These are phyloP conservation scores for Oryzias celebensis DNA, from an alignment of 2,113 vertebrate genomes.

Conservation along the genomic window DNA sequence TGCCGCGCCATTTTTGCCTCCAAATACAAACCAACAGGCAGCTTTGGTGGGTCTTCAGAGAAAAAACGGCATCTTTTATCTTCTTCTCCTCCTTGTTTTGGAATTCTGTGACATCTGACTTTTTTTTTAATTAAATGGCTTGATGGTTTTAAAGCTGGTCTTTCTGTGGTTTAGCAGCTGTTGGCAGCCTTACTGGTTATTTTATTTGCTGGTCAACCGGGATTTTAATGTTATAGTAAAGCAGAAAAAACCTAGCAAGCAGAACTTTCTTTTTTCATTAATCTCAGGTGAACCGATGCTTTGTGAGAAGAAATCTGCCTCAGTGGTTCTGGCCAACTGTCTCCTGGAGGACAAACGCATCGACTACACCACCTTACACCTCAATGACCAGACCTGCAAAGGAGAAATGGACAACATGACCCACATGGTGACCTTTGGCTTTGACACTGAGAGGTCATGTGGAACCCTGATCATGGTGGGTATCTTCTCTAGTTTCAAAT, in stretches of 20 bases:
- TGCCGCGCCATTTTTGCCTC: conserved; percentile 35
- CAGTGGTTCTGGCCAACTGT: conserved; percentile 24
- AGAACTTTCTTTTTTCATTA: neutral
- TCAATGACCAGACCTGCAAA: conserved; percentile 28
- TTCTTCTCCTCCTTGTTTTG: too few relatives aligned
- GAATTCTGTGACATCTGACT: too few relatives aligned
- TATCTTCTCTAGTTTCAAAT: neutral
- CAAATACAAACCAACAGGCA: conserved; percentile 9
- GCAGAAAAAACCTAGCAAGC: neutral
- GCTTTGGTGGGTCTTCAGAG: conserved; percentile 12
- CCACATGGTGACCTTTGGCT: conserved; percentile 38
- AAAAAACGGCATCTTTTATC: neutral
- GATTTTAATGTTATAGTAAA: neutral
- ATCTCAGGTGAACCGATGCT: conserved; percentile 20
- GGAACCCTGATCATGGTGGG: conserved; percentile 26
- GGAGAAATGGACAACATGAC: conserved; percentile 12
- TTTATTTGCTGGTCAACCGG: too few relatives aligned
- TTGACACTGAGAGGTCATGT: conserved; percentile 9
- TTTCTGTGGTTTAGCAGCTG: too few relatives aligned
- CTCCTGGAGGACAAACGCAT: conserved; percentile 26
- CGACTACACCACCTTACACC: conserved; percentile 23
- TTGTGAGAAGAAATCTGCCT: conserved; percentile 14
- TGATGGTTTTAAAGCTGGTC: too few relatives aligned
- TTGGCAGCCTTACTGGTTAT: too few relatives aligned
- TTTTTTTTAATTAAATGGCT: too few relatives aligned